Base-by-base conservation (phyloP, 2,888 invertebrate species). In the Lissocephala sabroskyi region DNA sequence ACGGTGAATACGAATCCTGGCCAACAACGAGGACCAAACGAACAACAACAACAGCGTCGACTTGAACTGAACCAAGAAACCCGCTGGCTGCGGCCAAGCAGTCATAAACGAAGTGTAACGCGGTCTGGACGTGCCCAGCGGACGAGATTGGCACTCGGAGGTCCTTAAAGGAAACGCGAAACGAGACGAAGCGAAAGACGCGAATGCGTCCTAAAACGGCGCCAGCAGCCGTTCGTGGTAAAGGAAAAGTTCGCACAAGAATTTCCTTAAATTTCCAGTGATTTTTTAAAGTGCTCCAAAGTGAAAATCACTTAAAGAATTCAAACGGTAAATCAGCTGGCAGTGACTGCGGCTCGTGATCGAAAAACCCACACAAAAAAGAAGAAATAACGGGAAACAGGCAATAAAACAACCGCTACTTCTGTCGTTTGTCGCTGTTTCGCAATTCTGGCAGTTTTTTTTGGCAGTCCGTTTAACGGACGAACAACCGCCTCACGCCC, bases 21-120 rank as follows among this genome's bases (percentile, higher is more conserved):
- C n/a, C n/a, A 70, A 68, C 62, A 62, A 36, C 10, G 16, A 30
- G 3, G 11, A 3, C 41, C 18, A 33, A 28, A 41, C 26, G 59
- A 62, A 56, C 41, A 51, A 56, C 62, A 59, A 73, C 59, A 62
- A 68, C 18, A n/a, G n/a, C n/a, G n/a, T n/a, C n/a, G n/a, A n/a
- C n/a, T n/a, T n/a, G n/a, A n/a, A n/a, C n/a, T n/a, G n/a, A n/a
- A n/a, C 13, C 29, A 29, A 39, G 30, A 45, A 30, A 29, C 39
- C 26, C 19, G 33, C 55, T 50, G 54, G 57, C 54, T 59, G 59
- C 59, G 51, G 67, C 67, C 49, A 52, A 61, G 73, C 71, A 82
- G 82, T 82, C 76, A 67, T 68, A 75, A 82, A 75, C 76, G 76
- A 79, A 76, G 67, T 65, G 77, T 79, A 68, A 63, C 65, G 62